Conservation (phyloP, 2,888 invertebrate species). For the Polymixis lichenea region DNA sequence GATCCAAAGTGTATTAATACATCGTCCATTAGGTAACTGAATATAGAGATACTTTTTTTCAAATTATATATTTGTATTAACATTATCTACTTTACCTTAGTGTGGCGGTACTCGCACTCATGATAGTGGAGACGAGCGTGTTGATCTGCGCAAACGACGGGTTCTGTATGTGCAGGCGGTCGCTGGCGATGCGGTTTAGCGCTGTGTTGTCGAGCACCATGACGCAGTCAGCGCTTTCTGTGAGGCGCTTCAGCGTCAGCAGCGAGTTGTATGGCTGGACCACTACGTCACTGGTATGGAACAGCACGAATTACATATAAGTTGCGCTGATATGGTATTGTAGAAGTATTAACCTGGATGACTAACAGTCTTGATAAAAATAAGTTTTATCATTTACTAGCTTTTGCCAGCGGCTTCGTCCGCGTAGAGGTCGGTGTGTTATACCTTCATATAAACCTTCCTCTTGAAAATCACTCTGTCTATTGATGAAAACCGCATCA, state of each 20-base stretch:
- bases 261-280: constrained; percentile 99
- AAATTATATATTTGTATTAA: neutral
- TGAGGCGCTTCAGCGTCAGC: constrained; percentile 97
- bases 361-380: too few relatives aligned
- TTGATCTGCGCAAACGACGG: constrained; percentile 99
- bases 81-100: constrained; percentile 90
- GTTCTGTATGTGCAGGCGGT: constrained; percentile 98
- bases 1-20: neutral
- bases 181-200: constrained; percentile 97
- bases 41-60: neutral
- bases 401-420: too few relatives aligned
- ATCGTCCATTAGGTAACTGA: too few relatives aligned
- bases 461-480: too few relatives aligned
- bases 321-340: too few relatives aligned
- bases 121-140: constrained; percentile 98
- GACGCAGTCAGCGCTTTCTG: constrained; percentile 98
- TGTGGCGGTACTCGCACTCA: constrained; percentile 99
- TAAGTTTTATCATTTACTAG: too few relatives aligned
- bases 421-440: too few relatives aligned
- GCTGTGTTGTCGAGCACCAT: constrained; percentile 99
- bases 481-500: too few relatives aligned
- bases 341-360: neutral
- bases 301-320: constrained; percentile 1
- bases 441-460: too few relatives aligned
- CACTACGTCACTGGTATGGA: constrained; percentile 95